Evolutionary conservation across 35 echinoderm and acorn worm species (phyloP).

Genomic region (Patiria miniata): DNA sequence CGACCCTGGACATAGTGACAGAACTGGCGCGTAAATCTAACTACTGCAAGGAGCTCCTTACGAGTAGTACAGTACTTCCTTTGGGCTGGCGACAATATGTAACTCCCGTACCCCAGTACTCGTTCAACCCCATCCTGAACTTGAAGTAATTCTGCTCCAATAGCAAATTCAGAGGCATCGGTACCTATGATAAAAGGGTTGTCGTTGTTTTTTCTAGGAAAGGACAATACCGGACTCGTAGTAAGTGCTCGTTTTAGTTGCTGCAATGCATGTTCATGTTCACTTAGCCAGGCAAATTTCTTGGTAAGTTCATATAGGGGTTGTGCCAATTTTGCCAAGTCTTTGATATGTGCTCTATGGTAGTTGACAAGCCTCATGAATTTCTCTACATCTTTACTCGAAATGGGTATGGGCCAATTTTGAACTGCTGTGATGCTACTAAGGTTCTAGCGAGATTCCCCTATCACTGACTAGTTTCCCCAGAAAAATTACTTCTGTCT

Average conservation of each 20-base stretch:
- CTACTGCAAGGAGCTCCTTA: background rate
- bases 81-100: conserved; percentile 21
- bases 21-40: background rate
- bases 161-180: conserved; percentile 28
- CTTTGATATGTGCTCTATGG: background rate
- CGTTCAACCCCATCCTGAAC: conserved; percentile 6
- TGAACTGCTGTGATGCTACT: too few relatives aligned
- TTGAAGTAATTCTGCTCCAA: conserved; percentile 37
- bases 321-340: background rate
- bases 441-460: too few relatives aligned
- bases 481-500: conserved; percentile 60
- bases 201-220: conserved; percentile 36
- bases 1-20: background rate
- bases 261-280: conserved; percentile 53
- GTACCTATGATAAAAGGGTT: conserved; percentile 37
- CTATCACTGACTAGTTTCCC: too few relatives aligned
- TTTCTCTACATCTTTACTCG: too few relatives aligned
- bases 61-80: conserved; percentile 22
- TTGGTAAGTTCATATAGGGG: background rate
- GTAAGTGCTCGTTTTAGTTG: background rate
- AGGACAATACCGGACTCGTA: conserved; percentile 30
- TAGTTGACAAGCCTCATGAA: background rate
- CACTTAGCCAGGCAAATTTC: conserved; percentile 27
- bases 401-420: too few relatives aligned
- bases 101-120: conserved; percentile 53